Conservation (phyloP, 2,888 invertebrate species). For the Tineola bisselliella region DNA sequence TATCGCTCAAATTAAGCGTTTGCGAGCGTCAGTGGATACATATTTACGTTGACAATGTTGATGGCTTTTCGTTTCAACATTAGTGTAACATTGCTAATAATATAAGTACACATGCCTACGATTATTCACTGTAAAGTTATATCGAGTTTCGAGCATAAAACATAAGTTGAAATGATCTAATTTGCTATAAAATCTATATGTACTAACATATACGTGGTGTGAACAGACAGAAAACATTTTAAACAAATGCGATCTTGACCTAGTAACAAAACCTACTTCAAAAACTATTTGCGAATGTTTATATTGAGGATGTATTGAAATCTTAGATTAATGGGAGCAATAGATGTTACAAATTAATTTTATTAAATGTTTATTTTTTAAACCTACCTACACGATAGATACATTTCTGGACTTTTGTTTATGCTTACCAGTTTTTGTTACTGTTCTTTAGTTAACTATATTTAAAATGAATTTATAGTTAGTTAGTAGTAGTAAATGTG, state of each 20-base stretch:
- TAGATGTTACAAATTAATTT: neutral
- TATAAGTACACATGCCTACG: neutral
- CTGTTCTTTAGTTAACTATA: too few relatives aligned
- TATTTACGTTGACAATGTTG: neutral
- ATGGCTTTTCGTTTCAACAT: conserved; percentile 4
- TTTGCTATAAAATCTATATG: neutral
- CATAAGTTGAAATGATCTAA: neutral
- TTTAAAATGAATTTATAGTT: too few relatives aligned
- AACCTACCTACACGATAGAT: too few relatives aligned
- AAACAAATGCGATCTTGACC: conserved; percentile 12
- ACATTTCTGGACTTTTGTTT: too few relatives aligned
- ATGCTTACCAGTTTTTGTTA: too few relatives aligned
- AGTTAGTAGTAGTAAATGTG: too few relatives aligned
- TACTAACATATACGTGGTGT: neutral
- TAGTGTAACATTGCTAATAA: neutral
- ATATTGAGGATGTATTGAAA: neutral
- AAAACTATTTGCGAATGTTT: conserved; percentile 3
- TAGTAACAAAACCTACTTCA: neutral
- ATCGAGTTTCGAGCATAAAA: too few relatives aligned
- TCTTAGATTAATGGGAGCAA: neutral
- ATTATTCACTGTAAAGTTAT: too few relatives aligned
- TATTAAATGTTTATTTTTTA: neutral
- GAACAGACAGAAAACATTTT: conserved; percentile 4
- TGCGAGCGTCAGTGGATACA: neutral
- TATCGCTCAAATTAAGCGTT: conserved; percentile 1